These are phyloP conservation scores for Larimichthys crocea DNA, from an alignment of 2,113 vertebrate genomes.

Conservation along the genomic window DNA sequence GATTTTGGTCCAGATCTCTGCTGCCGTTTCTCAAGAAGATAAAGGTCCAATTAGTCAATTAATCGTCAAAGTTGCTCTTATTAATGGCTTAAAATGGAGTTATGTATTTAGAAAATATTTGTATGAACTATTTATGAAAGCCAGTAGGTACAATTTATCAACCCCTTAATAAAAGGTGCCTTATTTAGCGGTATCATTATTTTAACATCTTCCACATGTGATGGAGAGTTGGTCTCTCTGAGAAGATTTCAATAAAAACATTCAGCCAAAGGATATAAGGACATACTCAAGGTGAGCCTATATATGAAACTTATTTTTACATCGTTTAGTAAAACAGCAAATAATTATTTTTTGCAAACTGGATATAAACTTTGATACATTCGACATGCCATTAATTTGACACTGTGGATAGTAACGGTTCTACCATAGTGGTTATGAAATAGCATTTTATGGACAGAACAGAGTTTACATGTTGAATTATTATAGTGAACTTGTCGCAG, in stretches of 20 bases:
- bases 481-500: conserved; percentile 21
- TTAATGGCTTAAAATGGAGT: neutral
- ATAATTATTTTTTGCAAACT: conserved; percentile 80
- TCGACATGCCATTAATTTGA: conserved; percentile 77
- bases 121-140: neutral
- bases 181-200: neutral
- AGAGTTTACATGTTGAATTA: conserved; percentile 42
- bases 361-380: conserved; percentile 80
- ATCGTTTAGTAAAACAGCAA: conserved; percentile 71
- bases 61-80: neutral
- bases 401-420: conserved; percentile 58
- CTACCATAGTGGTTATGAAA: conserved; percentile 69
- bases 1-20: neutral
- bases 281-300: conserved; percentile 37
- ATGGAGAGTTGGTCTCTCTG: neutral
- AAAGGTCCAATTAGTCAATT: neutral
- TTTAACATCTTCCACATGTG: no score
- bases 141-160: neutral
- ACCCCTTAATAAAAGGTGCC: neutral
- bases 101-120: neutral
- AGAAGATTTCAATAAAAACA: neutral
- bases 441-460: conserved; percentile 57
- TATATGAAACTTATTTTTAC: conserved; percentile 80
- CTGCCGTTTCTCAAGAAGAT: neutral
- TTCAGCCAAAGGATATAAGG: conserved; percentile 13